A percentile compares a stretch with the other conserved stretches of the same genome.
These are phyloP conservation scores for Eriocheir sinensis DNA, from an alignment of 1,140 invertebrate species.

Conservation along the genomic window DNA sequence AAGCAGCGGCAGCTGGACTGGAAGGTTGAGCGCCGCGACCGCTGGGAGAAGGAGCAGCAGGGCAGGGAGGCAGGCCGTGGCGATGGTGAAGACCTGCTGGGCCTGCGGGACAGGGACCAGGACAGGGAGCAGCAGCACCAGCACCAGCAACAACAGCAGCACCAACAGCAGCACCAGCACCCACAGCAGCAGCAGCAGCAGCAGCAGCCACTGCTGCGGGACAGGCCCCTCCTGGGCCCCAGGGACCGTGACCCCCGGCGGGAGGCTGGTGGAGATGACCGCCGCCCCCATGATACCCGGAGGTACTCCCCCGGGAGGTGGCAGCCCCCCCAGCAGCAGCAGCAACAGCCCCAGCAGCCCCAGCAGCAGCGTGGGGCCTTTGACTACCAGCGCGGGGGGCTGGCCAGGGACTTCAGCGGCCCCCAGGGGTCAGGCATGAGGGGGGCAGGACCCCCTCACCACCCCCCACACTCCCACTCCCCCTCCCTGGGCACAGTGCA, in stretches of 20 bases:
- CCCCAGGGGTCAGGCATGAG: slow-evolving; percentile 64
- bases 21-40: slow-evolving; percentile 58
- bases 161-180: slow-evolving; percentile 22
- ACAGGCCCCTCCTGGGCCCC: slow-evolving; percentile 46
- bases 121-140: slow-evolving; percentile 68
- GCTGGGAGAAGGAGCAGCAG: slow-evolving; percentile 69
- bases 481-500: slow-evolving; percentile 49
- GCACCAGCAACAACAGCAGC: slow-evolving; percentile 56
- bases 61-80: slow-evolving; percentile 55
- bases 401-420: slow-evolving; percentile 61
- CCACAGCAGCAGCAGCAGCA: background rate
- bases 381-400: slow-evolving; percentile 70
- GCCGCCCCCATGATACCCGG: slow-evolving; percentile 46
- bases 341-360: slow-evolving; percentile 38
- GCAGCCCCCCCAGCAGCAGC: slow-evolving; percentile 66
- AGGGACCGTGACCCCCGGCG: slow-evolving; percentile 43
- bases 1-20: slow-evolving; percentile 51
- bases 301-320: slow-evolving; percentile 69
- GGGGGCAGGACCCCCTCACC: slow-evolving; percentile 33
- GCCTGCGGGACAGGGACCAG: slow-evolving; percentile 20
- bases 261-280: slow-evolving; percentile 48
- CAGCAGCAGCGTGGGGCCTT: slow-evolving; percentile 59
- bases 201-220: slow-evolving; percentile 42
- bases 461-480: background rate
- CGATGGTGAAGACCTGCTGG: slow-evolving; percentile 28